phyloP scores from a whole-genome alignment of 2,888 invertebrate species.

The Pterobdella sp. region DNA sequence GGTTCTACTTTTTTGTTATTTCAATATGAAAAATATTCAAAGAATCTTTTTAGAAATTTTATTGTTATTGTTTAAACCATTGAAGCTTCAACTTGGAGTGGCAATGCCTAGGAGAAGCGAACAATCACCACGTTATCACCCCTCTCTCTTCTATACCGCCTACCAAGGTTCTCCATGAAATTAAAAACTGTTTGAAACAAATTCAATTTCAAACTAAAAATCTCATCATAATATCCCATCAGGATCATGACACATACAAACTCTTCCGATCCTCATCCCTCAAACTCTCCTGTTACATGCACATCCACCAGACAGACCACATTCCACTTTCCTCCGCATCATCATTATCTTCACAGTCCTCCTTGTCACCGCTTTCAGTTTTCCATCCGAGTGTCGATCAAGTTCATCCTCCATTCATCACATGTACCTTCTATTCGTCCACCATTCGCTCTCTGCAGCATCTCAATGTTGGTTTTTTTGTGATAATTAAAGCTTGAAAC shows the following conservation, averaged over 20 bases:
- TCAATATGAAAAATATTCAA: too few species aligned
- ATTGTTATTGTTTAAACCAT: too few species aligned
- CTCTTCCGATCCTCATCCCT: slow-evolving; percentile 62
- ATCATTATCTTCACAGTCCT: not conserved
- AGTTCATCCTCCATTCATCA: slow-evolving; percentile 10
- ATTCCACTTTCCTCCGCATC: not conserved
- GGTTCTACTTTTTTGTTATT: too few species aligned
- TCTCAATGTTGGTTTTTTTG: not conserved
- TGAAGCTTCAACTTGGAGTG: slow-evolving; percentile 69
- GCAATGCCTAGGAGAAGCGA: slow-evolving; percentile 83
- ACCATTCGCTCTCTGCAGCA: slow-evolving; percentile 61
- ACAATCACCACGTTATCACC: slow-evolving; percentile 89
- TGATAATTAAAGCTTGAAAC: too few species aligned
- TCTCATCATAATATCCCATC: not conserved
- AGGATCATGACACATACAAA: slow-evolving; percentile 33
- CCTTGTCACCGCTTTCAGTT: not conserved
- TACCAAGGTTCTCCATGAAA: slow-evolving; percentile 62
- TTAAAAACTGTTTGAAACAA: not conserved
- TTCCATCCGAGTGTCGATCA: not conserved
- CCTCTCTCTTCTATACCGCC: slow-evolving; percentile 96
- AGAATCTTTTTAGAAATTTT: too few species aligned
- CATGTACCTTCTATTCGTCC: slow-evolving; percentile 72
- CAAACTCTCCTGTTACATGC: slow-evolving; percentile 55
- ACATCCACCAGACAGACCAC: not conserved
- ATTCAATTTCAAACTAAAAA: not conserved